Evolutionary conservation across 2,113 vertebrate species (phyloP).

Genomic region (Glaucidium brasilianum): DNA sequence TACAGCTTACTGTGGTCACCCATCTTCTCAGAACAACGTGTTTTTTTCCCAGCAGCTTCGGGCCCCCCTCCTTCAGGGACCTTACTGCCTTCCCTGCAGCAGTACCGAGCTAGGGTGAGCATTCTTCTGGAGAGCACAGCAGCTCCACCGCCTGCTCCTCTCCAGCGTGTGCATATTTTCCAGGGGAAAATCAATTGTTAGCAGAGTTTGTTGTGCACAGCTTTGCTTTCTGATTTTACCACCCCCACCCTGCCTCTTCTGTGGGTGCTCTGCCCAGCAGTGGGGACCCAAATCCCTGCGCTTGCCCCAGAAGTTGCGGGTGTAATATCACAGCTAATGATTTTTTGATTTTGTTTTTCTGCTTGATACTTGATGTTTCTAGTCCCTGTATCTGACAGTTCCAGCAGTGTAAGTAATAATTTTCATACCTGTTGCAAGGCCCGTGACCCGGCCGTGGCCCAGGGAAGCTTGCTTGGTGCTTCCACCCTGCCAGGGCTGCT

Average conservation of each 20-base stretch:
- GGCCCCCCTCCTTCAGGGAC: not conserved
- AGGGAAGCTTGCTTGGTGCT: not conserved
- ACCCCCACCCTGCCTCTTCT: not conserved
- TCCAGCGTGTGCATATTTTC: not conserved
- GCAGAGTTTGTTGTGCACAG: not conserved
- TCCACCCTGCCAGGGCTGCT: not conserved
- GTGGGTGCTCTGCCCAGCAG: not conserved
- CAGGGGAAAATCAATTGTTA: not conserved
- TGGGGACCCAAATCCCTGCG: not conserved
- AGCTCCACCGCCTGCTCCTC: not conserved
- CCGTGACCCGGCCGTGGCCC: not conserved
- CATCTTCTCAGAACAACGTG: not conserved
- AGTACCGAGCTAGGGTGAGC: fast-evolving
- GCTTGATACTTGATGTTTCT: not conserved
- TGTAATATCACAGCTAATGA: not conserved
- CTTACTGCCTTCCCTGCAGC: not conserved
- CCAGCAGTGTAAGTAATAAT: not conserved
- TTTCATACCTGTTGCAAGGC: not conserved
- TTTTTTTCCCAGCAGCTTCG: not conserved
- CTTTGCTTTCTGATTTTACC: not conserved
- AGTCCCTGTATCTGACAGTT: not conserved
- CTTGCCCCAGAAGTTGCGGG: not conserved
- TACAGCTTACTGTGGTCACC: not conserved
- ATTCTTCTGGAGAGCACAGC: not conserved
- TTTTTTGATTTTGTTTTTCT: not conserved